Conservation (phyloP, 2,113 vertebrate species). For the Platycercus adscitus region DNA sequence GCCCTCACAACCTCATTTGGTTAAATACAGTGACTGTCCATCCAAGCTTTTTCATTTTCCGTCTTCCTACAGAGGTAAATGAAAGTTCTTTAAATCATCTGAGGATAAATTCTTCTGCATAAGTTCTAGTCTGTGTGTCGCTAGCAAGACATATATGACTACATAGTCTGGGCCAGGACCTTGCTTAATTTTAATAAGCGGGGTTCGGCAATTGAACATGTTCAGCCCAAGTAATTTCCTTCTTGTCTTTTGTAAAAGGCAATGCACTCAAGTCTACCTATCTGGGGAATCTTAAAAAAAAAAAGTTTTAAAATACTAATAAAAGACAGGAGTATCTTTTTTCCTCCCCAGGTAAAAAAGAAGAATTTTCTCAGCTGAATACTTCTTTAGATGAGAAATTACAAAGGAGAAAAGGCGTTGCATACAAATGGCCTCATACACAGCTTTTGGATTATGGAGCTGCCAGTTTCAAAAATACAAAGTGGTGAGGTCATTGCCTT, state of each 20-base stretch:
- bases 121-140: neutral
- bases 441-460: constrained; percentile 72
- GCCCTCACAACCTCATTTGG: neutral
- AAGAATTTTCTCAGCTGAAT: constrained; percentile 36
- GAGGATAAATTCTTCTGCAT: neutral
- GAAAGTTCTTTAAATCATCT: neutral
- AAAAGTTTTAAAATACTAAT: constrained; percentile 4
- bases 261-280: neutral
- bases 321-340: constrained; percentile 29
- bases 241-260: neutral
- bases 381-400: constrained; percentile 48
- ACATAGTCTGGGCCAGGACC: neutral
- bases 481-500: constrained; percentile 80
- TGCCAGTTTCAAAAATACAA: constrained; percentile 58
- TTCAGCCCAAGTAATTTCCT: neutral
- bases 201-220: neutral
- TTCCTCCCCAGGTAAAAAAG: constrained; percentile 73
- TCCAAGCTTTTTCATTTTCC: neutral
- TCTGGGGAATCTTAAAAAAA: neutral
- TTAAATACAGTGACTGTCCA: neutral
- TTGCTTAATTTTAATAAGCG: neutral
- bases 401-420: constrained; percentile 69
- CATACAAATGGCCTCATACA: constrained; percentile 77
- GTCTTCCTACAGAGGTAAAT: neutral
- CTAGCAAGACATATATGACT: neutral